Conservation (phyloP, 2,113 vertebrate species). For the Microcebus jonahi region DNA sequence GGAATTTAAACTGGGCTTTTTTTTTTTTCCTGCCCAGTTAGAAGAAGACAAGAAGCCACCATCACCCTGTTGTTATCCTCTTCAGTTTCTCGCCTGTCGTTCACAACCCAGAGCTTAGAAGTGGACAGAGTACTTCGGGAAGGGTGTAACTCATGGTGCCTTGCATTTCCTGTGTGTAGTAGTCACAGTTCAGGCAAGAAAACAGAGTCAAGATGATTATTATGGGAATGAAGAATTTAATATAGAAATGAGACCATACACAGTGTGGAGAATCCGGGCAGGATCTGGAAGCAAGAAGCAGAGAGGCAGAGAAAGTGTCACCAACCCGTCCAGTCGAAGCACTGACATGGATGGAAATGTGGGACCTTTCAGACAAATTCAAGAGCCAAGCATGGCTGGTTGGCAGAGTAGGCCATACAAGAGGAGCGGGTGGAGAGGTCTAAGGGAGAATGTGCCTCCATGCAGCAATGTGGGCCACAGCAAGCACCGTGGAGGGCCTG, state of each 20-base stretch:
- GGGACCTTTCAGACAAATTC: background rate
- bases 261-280: background rate
- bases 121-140: background rate
- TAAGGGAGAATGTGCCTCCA: background rate
- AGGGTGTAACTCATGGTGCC: background rate
- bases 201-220: background rate
- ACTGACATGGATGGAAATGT: background rate
- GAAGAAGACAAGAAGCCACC: background rate
- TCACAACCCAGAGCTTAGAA: background rate
- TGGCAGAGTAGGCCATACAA: background rate
- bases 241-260: background rate
- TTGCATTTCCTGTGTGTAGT: background rate
- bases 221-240: background rate
- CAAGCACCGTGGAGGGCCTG: background rate
- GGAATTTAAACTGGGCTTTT: background rate
- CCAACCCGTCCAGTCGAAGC: background rate
- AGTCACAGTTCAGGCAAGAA: background rate
- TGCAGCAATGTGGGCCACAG: background rate
- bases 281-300: background rate
- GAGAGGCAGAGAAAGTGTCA: background rate
- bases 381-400: background rate
- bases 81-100: background rate
- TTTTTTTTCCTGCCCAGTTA: background rate
- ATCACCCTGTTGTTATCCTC: background rate
- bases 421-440: background rate